Percentiles rank a stretch among this genome's conserved stretches.
Evolutionary conservation across 2,888 invertebrate genomes (phyloP).

Genomic region (Hypselothyrea guttata): DNA sequence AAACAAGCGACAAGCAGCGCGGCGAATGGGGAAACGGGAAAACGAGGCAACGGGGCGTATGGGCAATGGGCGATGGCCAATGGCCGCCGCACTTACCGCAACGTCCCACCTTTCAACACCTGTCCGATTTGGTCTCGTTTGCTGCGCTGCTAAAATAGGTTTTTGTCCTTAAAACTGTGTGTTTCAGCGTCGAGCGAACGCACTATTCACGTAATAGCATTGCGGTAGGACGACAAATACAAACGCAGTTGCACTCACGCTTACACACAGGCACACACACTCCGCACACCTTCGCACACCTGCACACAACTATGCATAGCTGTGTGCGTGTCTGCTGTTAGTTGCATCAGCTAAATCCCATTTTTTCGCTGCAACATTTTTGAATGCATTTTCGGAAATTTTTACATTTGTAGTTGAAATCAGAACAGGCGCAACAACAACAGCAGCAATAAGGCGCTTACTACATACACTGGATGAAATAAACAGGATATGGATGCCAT

Average conservation of each 20-base stretch:
- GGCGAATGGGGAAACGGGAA: too few species aligned
- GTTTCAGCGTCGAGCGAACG: slow-evolving; percentile 34
- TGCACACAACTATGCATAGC: slow-evolving; percentile 12
- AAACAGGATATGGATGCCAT: neutral
- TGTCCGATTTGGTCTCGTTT: slow-evolving; percentile 21
- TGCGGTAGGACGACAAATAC: slow-evolving; percentile 60
- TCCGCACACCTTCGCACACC: slow-evolving; percentile 6
- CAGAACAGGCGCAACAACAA: slow-evolving; percentile 10
- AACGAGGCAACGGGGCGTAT: neutral
- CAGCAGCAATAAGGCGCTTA: slow-evolving; percentile 32
- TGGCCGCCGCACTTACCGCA: slow-evolving; percentile 60
- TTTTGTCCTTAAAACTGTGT: slow-evolving; percentile 25
- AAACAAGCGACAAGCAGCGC: slow-evolving; percentile 45
- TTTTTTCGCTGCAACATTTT: slow-evolving; percentile 52
- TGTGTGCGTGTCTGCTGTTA: slow-evolving; percentile 37
- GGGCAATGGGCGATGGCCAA: slow-evolving; percentile 8
- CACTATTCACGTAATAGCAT: slow-evolving; percentile 71
- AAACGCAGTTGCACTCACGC: slow-evolving; percentile 15
- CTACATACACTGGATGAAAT: slow-evolving; percentile 3
- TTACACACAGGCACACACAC: slow-evolving; percentile 3
- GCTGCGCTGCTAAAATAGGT: slow-evolving; percentile 32
- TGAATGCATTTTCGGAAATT: slow-evolving; percentile 10
- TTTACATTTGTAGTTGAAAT: slow-evolving; percentile 30
- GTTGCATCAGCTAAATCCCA: slow-evolving; percentile 64
- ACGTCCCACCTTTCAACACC: slow-evolving; percentile 56